Evolutionary conservation across 92 coral and sea anemone genomes (phyloP).

Genomic region (Parazoanthus atlanticus): DNA sequence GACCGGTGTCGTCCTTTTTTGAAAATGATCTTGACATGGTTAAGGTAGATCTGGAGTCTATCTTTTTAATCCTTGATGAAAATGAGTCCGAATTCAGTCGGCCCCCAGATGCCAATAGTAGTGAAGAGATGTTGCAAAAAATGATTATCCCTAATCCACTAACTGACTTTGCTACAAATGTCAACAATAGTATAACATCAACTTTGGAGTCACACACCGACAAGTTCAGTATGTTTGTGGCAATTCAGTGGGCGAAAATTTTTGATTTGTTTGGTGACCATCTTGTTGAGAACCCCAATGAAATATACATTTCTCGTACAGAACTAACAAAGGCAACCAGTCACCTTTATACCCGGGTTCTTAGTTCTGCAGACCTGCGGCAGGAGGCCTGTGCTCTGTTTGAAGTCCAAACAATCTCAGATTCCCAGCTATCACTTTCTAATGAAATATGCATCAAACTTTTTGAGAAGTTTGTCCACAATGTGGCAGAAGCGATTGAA

Average conservation of each 20-base stretch:
- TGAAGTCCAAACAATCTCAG: constrained; percentile 6
- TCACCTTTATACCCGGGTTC: constrained; percentile 9
- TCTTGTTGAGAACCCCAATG: constrained; percentile 20
- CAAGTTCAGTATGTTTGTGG: constrained; percentile 17
- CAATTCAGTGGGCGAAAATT: constrained; percentile 25
- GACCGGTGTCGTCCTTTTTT: constrained; percentile 34
- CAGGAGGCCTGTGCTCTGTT: constrained; percentile 21
- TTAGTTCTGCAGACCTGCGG: constrained; percentile 24
- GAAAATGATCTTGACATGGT: constrained; percentile 23
- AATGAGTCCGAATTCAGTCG: constrained; percentile 17
- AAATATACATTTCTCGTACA: not conserved
- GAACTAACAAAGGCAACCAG: constrained; percentile 37
- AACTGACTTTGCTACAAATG: constrained; percentile 4
- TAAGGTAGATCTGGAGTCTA: constrained; percentile 10
- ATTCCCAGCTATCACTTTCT: constrained; percentile 23
- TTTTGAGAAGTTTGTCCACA: constrained; percentile 24
- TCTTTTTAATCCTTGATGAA: constrained; percentile 8
- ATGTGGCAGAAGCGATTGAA: not conserved
- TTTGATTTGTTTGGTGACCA: constrained; percentile 22
- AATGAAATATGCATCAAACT: not conserved
- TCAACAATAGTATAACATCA: not conserved
- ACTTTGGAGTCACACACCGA: not conserved
- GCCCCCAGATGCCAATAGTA: not conserved
- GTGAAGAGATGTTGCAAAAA: constrained; percentile 4
- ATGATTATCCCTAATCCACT: not conserved